Evolutionary conservation across 2,888 invertebrate species (phyloP).

Genomic region (Anagyrus pseudococci): DNA sequence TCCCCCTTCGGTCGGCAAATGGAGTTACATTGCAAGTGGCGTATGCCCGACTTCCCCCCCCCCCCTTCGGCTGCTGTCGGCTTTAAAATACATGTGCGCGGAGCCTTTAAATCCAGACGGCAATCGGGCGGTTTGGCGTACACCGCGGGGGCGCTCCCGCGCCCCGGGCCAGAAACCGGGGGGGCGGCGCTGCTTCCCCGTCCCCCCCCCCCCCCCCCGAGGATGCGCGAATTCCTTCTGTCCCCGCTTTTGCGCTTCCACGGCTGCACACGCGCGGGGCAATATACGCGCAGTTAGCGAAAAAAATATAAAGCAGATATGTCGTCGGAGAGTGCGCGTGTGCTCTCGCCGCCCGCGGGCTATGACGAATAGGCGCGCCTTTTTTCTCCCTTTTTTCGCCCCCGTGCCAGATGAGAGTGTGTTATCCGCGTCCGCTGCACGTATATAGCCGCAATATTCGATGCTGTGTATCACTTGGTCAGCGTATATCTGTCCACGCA

Average conservation of each 20-base stretch:
- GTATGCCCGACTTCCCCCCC: too few relatives aligned
- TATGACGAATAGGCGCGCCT: constrained; percentile 34
- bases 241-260: constrained; percentile 22
- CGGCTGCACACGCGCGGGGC: too few relatives aligned
- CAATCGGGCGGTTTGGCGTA: too few relatives aligned
- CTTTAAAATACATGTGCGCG: too few relatives aligned
- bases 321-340: neutral
- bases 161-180: constrained; percentile 25
- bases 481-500: neutral
- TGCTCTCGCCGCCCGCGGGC: constrained; percentile 7
- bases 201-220: constrained; percentile 16
- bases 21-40: too few relatives aligned
- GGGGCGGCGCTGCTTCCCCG: constrained; percentile 32
- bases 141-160: too few relatives aligned
- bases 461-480: neutral
- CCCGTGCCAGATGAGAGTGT: neutral
- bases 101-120: too few relatives aligned
- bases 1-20: too few relatives aligned
- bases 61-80: too few relatives aligned
- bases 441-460: neutral
- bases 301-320: constrained; percentile 35
- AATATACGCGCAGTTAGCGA: constrained; percentile 29
- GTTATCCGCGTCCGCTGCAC: neutral
- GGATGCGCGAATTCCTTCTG: constrained; percentile 27
- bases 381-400: neutral